These are phyloP conservation scores for Malurus cyaneus DNA, from an alignment of 2,113 vertebrate species.

Conservation along the genomic window DNA sequence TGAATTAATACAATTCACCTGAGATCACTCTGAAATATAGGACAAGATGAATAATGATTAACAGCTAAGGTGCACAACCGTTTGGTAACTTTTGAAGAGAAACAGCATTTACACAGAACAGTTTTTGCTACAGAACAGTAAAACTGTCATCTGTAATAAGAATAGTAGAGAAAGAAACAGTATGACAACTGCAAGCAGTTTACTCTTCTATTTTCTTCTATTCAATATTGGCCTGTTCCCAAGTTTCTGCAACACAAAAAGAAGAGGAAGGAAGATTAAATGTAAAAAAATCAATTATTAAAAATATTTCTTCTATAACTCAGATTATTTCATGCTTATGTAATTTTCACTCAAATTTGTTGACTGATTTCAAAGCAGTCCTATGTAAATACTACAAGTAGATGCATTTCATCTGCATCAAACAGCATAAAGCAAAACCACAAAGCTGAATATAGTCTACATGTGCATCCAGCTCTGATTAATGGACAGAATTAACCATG, in stretches of 20 bases:
- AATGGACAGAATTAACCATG: not conserved
- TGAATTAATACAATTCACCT: constrained; percentile 2
- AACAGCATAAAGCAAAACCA: not conserved
- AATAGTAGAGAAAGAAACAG: not conserved
- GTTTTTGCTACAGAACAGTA: not conserved
- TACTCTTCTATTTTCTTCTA: constrained; percentile 39
- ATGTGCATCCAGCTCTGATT: not conserved
- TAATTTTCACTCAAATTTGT: not conserved
- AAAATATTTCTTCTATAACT: not conserved
- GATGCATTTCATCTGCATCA: not conserved
- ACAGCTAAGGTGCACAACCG: not conserved
- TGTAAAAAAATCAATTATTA: not conserved
- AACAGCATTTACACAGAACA: not conserved
- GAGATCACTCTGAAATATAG: not conserved
- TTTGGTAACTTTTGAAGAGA: constrained; percentile 5
- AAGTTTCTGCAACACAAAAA: constrained; percentile 39
- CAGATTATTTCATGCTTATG: not conserved
- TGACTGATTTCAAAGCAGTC: not conserved
- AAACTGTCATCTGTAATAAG: not conserved
- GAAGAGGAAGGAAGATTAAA: not conserved
- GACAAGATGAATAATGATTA: not conserved
- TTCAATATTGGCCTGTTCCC: not conserved
- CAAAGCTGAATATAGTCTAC: not conserved
- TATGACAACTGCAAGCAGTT: not conserved
- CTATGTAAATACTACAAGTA: not conserved